A percentile compares a stretch with the other conserved stretches of the same genome.
Conservation (phyloP, 2,888 invertebrate species). For the Gerris lacustris region DNA sequence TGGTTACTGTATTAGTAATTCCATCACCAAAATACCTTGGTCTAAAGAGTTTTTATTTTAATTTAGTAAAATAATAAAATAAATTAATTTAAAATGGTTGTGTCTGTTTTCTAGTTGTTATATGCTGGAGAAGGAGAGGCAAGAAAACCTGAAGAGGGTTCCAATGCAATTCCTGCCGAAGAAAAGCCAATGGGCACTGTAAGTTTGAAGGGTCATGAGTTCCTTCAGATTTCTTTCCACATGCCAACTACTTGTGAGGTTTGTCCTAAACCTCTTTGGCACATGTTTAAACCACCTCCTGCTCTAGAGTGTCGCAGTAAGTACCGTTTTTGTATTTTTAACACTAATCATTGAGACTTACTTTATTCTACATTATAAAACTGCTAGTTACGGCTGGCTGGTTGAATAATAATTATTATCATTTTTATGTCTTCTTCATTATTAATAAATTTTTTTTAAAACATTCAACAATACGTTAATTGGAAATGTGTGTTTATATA, state of each 20-base stretch:
- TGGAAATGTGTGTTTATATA: conserved; percentile 34
- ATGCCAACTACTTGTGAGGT: conserved; percentile 97
- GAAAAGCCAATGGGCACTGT: conserved; percentile 49
- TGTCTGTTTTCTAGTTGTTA: conserved; percentile 50
- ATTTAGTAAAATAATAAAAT: too few relatives aligned
- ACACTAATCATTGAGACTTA: conserved; percentile 5
- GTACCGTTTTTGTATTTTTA: conserved; percentile 11
- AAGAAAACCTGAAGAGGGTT: conserved; percentile 52
- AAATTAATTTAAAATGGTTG: too few relatives aligned
- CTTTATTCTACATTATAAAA: background rate
- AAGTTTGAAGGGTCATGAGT: conserved; percentile 85
- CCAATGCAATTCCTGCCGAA: conserved; percentile 36
- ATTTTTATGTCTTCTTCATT: conserved; percentile 17
- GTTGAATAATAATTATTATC: conserved; percentile 12
- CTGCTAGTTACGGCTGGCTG: background rate
- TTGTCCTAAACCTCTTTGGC: conserved; percentile 93
- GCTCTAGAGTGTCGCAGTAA: conserved; percentile 91
- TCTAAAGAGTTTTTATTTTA: too few relatives aligned
- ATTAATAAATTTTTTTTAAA: too few relatives aligned
- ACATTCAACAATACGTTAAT: too few relatives aligned
- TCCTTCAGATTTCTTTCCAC: conserved; percentile 90
- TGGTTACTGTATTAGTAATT: too few relatives aligned
- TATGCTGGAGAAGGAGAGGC: conserved; percentile 96
- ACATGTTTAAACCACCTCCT: conserved; percentile 94
- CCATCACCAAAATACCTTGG: too few relatives aligned